phyloP scores from a whole-genome alignment of 1,140 invertebrate species.

The Musca vetustissima region DNA sequence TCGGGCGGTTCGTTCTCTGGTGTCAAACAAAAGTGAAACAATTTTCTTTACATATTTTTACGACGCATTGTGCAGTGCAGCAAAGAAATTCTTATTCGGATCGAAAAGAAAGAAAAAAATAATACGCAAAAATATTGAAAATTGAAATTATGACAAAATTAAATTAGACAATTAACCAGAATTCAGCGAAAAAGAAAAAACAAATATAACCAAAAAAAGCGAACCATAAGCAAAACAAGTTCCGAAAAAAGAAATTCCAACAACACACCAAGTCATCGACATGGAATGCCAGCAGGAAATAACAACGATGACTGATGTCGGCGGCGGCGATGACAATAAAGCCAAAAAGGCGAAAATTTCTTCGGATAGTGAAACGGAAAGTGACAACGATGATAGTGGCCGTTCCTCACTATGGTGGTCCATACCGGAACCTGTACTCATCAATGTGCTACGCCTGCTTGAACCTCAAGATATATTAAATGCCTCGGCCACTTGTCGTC shows the following conservation, averaged over 20 bases:
- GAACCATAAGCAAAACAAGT: neutral
- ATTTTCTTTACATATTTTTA: conserved; percentile 6
- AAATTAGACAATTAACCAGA: no score
- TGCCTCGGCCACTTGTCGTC: conserved; percentile 61
- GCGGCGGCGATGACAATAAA: neutral
- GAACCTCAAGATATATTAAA: conserved; percentile 62
- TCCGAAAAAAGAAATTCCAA: neutral
- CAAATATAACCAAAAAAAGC: no score
- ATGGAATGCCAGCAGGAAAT: conserved; percentile 2
- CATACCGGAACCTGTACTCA: conserved; percentile 69
- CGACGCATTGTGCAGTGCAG: no score
- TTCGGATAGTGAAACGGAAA: neutral
- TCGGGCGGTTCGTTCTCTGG: no score
- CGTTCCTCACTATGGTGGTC: conserved; percentile 61
- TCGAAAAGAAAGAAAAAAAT: no score
- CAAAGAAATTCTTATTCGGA: no score
- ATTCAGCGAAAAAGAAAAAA: neutral
- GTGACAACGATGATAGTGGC: conserved; percentile 3
- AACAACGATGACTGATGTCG: neutral
- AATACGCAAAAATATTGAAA: neutral
- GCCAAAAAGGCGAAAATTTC: neutral
- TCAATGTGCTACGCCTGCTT: conserved; percentile 69
- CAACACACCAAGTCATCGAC: no score
- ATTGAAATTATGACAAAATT: no score
- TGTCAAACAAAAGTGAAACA: conserved; percentile 18